Evolutionary conservation across 2,888 invertebrate genomes (phyloP), one percentile per base, ranked within the genome.

Genomic region (Choreutis nemorana): DNA sequence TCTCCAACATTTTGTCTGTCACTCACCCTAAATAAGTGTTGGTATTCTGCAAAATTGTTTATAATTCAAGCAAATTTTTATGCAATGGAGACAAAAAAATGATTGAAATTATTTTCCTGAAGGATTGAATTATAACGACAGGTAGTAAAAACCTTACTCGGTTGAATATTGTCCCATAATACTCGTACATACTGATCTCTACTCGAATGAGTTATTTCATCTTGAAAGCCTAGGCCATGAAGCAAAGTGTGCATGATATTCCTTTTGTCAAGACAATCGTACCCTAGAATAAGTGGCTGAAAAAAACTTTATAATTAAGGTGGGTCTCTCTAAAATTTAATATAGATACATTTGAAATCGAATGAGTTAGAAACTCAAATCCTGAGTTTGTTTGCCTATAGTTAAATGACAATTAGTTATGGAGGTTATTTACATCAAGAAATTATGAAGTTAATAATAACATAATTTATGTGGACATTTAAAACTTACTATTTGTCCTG

Each of bases 181-280:
- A 75, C 40, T 15, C 59, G 44, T 16, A 75, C 43, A 36, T 58
- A 68, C 13, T 48, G 49, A 36, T 71, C 63, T 4, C 75, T 46
- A n/a, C 57, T 48, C 0, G 66, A 65, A 34, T 70, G 67, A 0
- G 62, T 46, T 3, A 72, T 60, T 36, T 72, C 75, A 29, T 73
- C 70, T 2, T 40, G 47, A 20, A 72, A 61, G 3, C 71, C 72
- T 2, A 73, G 41, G 0, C 44, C 63, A 23, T 72, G 73, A 31
- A 73, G 40, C 15, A 73, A 12, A 0, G 61, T 28, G 35, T 71
- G 73, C 4, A 62, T 20, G 1, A 73, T 46, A 3, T 71, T 54
- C 0, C 38, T 40, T 0, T 32, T 31, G 5, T 39, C 45, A 33
- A 75, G 50, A 28, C 73, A 75, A 14, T 70, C 61, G 23, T 54